phyloP scores from a whole-genome alignment of 2,797 vertebrate genomes.

The Liparis tanakae region DNA sequence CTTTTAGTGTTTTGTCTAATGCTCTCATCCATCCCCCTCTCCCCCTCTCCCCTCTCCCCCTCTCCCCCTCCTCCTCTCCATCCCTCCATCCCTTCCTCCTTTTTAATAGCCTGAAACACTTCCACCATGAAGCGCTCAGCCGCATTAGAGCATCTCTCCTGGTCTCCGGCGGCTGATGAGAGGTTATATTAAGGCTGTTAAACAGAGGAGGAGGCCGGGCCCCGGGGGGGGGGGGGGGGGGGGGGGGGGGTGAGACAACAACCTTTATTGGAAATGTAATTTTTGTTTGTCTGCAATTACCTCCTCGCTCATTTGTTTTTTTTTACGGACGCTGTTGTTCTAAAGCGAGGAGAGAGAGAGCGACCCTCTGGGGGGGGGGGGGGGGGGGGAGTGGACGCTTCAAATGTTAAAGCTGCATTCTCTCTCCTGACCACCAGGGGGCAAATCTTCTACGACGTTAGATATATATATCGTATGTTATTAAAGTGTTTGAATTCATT shows the following conservation, averaged over 20 bases:
- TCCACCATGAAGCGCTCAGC: conserved; percentile 67
- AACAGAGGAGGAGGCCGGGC: conserved; percentile 77
- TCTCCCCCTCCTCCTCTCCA: not conserved
- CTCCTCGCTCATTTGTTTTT: conserved; percentile 84
- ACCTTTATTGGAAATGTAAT: conserved; percentile 88
- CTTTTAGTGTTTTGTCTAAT: conserved; percentile 53
- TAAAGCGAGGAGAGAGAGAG: conserved; percentile 43
- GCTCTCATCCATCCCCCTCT: conserved; percentile 49
- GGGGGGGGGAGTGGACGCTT: too few species aligned
- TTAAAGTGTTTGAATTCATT: too few species aligned
- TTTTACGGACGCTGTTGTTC: conserved; percentile 71
- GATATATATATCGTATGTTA: too few species aligned
- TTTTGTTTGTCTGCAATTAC: conserved; percentile 88
- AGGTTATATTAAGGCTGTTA: conserved; percentile 83
- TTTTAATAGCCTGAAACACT: conserved; percentile 71
- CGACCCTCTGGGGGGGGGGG: too few species aligned
- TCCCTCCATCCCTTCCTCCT: conserved; percentile 46
- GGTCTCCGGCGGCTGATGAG: conserved; percentile 79
- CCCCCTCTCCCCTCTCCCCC: conserved; percentile 9
- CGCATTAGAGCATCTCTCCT: too few species aligned
- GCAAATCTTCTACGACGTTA: too few species aligned
- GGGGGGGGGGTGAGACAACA: conserved; percentile 76
- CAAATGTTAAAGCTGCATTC: too few species aligned
- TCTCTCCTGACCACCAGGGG: too few species aligned
- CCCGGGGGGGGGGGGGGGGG: conserved; percentile 76